These are phyloP conservation scores for Dione vanillae DNA, from an alignment of 2,888 invertebrate genomes.

Conservation along the genomic window DNA sequence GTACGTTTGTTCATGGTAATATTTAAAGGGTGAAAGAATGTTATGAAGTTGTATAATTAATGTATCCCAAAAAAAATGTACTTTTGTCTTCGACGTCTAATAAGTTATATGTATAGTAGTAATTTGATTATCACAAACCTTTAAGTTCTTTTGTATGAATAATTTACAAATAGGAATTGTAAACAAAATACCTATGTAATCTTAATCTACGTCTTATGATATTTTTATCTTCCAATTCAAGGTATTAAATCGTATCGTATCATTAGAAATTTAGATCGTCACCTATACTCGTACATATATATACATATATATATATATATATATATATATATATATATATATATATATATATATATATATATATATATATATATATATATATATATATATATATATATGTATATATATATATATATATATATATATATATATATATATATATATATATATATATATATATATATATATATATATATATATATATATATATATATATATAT, in stretches of 20 bases:
- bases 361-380: not conserved
- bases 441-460: not conserved
- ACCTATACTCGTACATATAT: not conserved
- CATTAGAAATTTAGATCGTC: not conserved
- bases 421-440: not conserved
- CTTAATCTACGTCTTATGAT: constrained; percentile 5
- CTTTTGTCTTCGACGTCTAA: no score
- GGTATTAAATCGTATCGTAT: constrained; percentile 3
- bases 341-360: not conserved
- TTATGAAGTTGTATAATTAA: no score
- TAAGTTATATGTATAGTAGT: no score
- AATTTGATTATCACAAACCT: no score
- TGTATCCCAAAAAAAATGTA: no score
- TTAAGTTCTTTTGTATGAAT: no score
- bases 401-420: not conserved
- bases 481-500: not conserved
- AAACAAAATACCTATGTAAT: constrained; percentile 1
- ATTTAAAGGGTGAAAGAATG: no score
- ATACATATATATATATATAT: not conserved
- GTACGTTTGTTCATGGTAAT: no score
- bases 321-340: no score
- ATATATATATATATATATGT: not conserved
- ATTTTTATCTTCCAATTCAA: constrained; percentile 5
- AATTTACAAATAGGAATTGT: not conserved
- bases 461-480: not conserved